Conservation (phyloP, 2,888 invertebrate genomes). For the Aleiodes testaceus region DNA sequence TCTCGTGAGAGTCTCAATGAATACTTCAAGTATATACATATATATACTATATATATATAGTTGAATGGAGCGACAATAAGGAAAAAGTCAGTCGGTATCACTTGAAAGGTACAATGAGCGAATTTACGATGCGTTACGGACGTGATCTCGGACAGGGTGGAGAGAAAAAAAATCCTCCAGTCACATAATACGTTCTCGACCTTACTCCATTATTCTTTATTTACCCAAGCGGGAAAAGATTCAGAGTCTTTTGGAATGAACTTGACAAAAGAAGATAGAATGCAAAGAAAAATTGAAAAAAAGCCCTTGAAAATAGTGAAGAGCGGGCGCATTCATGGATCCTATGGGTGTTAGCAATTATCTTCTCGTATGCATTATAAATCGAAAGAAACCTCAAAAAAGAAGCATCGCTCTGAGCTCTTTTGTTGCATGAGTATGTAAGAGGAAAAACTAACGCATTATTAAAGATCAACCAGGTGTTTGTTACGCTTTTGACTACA, state of each 20-base stretch:
- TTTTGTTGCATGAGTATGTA: background rate
- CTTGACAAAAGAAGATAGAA: slow-evolving; percentile 49
- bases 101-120: slow-evolving; percentile 25
- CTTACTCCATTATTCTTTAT: slow-evolving; percentile 53
- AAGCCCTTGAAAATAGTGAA: background rate
- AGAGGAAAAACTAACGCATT: slow-evolving; percentile 49
- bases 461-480: slow-evolving; percentile 66
- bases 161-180: slow-evolving; percentile 35
- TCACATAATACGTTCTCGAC: slow-evolving; percentile 47
- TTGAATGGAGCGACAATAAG: slow-evolving; percentile 37
- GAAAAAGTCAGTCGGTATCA: slow-evolving; percentile 21
- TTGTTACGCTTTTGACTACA: slow-evolving; percentile 58
- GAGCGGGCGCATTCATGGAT: background rate
- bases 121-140: slow-evolving; percentile 29
- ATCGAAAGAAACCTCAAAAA: slow-evolving; percentile 29
- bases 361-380: slow-evolving; percentile 58
- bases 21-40: background rate
- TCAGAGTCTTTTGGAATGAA: slow-evolving; percentile 53
- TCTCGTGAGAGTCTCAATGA: background rate
- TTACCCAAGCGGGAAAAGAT: slow-evolving; percentile 52
- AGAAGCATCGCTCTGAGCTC: slow-evolving; percentile 28
- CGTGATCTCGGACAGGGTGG: slow-evolving; percentile 11
- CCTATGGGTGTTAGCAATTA: slow-evolving; percentile 62
- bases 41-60: slow-evolving; percentile 8
- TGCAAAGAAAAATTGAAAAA: slow-evolving; percentile 20